phyloP scores from a whole-genome alignment of 2,888 invertebrate genomes.

The Phengaris arion region DNA sequence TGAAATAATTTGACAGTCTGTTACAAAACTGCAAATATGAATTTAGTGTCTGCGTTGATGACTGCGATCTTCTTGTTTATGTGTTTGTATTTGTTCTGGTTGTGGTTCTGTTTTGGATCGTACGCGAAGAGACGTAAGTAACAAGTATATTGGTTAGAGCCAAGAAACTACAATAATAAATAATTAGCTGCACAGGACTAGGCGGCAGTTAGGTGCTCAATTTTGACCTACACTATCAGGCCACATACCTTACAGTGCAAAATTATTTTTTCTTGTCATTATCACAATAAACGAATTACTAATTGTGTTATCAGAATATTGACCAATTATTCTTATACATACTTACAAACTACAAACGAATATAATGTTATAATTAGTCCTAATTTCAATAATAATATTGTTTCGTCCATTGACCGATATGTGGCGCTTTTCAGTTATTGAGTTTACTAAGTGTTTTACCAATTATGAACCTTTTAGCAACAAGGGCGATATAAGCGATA shows the following conservation, averaged over 20 bases:
- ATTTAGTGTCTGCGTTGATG: constrained; percentile 49
- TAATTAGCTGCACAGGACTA: too few relatives aligned
- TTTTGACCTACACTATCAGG: too few relatives aligned
- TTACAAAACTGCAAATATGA: constrained; percentile 47
- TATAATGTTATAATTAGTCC: too few relatives aligned
- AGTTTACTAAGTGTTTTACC: background rate
- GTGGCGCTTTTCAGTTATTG: background rate
- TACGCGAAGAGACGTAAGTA: constrained; percentile 57
- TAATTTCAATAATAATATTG: background rate
- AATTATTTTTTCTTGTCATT: too few relatives aligned
- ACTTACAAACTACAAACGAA: too few relatives aligned
- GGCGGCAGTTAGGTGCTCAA: too few relatives aligned
- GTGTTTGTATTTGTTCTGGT: constrained; percentile 63
- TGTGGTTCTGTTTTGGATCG: constrained; percentile 70
- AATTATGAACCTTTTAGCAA: background rate
- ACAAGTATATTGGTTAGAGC: constrained; percentile 9
- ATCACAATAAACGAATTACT: too few relatives aligned
- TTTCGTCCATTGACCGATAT: background rate
- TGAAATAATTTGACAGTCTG: background rate
- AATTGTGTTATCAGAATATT: too few relatives aligned
- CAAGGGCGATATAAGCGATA: background rate
- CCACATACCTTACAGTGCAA: too few relatives aligned
- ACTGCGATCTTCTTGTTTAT: constrained; percentile 53
- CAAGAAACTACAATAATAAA: too few relatives aligned
- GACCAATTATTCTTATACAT: too few relatives aligned